Evolutionary conservation across 1,140 invertebrate species (phyloP), one percentile per base, ranked within the genome.

Genomic region (Pseudomyrmex cubaensis): DNA sequence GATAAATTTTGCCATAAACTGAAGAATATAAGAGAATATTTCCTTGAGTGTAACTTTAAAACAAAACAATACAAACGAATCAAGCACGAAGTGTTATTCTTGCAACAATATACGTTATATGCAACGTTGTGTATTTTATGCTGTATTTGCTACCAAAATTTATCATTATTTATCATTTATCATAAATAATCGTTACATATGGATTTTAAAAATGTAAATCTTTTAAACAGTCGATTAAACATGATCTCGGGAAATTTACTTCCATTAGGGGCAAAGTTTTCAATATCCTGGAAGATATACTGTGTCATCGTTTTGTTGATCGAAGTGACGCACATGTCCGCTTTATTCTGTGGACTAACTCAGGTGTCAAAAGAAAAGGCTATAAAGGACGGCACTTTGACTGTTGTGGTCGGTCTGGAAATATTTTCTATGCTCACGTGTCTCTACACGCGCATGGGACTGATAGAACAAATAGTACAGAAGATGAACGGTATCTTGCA

Each of bases 171-270:
- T 52, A 0, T 57, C 13, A 35, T 35, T 35, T 20, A 15, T 15
- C 0, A 52, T 4, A 4, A 52, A 52, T 15, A 15, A 17, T 17
- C 46, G 48, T 7, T 8, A n/a, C 3, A 2, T 8, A 89, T 90
- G 67, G 22, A 90, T 80, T 91, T 90, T 52, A 35, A 25, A 67
- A 88, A 48, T n/a, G 59, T 73, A 2, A 92, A 85, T 73, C 20
- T 17, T n/a, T 83, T 88, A 0, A 90, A 89, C 57, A 57, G 35
- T n/a, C n/a, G 73, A 2, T 15, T 80, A 0, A 89, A 89, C 25
- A 12, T 46, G 2, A 1, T 88, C 0, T 85, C 87, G 8, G 88
- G 85, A 0, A 90, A 91, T 56, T 17, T 84, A n/a, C 52, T 90
- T 4, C 87, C 90, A 0, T 2, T 86, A 9, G 69, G 57, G 0